These are phyloP conservation scores for Polypedilum pembai DNA, from an alignment of 1,140 invertebrate species.

Conservation along the genomic window DNA sequence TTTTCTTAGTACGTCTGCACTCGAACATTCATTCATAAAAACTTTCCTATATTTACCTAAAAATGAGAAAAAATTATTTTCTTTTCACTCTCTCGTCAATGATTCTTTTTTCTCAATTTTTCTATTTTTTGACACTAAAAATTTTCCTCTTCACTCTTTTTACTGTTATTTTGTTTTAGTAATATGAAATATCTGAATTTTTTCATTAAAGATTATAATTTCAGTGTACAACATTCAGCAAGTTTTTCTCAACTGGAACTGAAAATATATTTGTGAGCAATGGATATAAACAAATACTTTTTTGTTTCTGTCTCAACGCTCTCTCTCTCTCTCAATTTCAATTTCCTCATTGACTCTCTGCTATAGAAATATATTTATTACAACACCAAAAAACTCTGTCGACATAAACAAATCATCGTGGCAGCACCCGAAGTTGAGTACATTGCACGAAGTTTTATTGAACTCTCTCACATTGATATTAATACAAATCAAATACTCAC, in stretches of 20 bases:
- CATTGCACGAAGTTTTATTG: not conserved
- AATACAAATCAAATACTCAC: no score
- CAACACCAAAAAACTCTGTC: not conserved
- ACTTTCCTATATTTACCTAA: no score
- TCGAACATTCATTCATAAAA: no score
- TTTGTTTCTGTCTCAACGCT: not conserved
- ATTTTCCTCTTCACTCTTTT: no score
- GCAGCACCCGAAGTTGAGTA: not conserved
- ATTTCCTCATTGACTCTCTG: not conserved
- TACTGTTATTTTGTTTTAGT: no score
- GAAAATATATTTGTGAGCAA: not conserved
- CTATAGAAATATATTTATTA: no score
- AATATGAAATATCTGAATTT: no score
- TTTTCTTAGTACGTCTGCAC: no score
- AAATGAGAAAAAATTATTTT: no score
- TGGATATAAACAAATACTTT: not conserved
- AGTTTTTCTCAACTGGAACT: not conserved
- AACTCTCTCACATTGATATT: not conserved
- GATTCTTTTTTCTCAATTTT: no score
- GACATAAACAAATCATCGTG: slow-evolving; percentile 17
- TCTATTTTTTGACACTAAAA: no score
- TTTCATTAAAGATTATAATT: not conserved
- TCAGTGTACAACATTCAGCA: not conserved
- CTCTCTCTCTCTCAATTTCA: not conserved
- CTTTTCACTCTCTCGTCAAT: no score